Evolutionary conservation across 2,797 vertebrate genomes (phyloP).

Genomic region (Micrastur ruficollis): DNA sequence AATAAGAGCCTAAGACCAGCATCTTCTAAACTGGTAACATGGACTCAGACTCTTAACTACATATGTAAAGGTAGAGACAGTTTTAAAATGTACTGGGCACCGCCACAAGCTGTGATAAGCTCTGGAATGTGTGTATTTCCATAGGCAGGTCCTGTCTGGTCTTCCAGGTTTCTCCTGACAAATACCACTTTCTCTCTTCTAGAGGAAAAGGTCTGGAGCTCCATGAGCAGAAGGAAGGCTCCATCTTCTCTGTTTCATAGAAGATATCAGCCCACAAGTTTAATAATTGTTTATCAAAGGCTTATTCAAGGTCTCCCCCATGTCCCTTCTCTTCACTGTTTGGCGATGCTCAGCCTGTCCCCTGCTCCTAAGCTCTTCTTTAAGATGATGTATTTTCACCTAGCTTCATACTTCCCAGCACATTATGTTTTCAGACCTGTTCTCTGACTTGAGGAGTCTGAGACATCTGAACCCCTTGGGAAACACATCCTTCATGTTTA

Average conservation of each 20-base stretch:
- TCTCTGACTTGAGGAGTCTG: neutral
- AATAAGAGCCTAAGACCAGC: accelerated
- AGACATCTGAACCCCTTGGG: slow-evolving; percentile 5
- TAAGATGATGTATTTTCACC: neutral
- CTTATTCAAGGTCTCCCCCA: neutral
- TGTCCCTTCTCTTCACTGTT: neutral
- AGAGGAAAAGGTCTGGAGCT: neutral
- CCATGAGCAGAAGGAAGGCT: neutral
- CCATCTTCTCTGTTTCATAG: neutral
- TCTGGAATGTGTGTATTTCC: neutral
- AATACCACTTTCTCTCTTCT: accelerated
- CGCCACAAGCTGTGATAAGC: neutral
- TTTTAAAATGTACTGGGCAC: neutral
- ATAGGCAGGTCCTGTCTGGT: neutral
- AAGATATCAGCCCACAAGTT: neutral
- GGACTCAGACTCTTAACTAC: neutral
- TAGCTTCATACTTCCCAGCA: neutral
- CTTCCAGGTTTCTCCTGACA: neutral
- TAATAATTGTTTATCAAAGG: neutral
- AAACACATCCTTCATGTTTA: neutral
- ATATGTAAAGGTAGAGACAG: accelerated
- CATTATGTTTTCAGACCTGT: neutral
- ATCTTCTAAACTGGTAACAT: neutral
- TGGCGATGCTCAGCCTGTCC: neutral
- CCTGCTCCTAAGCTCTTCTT: neutral